These are phyloP conservation scores for Zoroaster sp. DNA, from an alignment of 53 echinoderm and acorn worm genomes.

Conservation along the genomic window DNA sequence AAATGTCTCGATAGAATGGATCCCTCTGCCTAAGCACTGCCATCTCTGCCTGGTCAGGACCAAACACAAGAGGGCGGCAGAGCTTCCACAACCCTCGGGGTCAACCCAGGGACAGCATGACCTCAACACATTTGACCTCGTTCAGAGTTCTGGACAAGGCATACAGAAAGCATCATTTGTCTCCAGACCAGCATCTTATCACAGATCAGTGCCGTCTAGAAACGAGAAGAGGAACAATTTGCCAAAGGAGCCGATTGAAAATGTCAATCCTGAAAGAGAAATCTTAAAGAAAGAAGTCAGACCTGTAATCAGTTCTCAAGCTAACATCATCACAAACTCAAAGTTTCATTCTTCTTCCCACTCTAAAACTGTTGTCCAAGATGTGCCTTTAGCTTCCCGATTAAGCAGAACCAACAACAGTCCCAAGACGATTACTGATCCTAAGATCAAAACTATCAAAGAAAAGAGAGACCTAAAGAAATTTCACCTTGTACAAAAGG, in stretches of 20 bases:
- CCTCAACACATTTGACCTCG: not conserved
- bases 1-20: not conserved
- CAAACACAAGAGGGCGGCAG: not conserved
- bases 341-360: not conserved
- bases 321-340: too few species aligned
- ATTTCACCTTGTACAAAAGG: too few species aligned
- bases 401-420: not conserved
- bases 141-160: not conserved
- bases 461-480: too few species aligned
- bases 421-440: not conserved
- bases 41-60: slow-evolving; percentile 6
- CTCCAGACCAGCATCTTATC: not conserved
- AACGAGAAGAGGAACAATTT: not conserved
- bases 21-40: slow-evolving; percentile 25
- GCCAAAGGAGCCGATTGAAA: not conserved
- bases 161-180: not conserved
- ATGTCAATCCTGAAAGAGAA: not conserved
- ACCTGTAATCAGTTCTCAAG: not conserved
- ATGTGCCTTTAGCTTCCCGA: not conserved
- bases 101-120: not conserved
- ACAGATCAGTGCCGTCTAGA: not conserved
- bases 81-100: not conserved
- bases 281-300: not conserved
- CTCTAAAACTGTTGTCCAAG: not conserved
- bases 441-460: not conserved